Base-by-base conservation (phyloP, 2,797 vertebrate species). In the Acropternis orthonyx region DNA sequence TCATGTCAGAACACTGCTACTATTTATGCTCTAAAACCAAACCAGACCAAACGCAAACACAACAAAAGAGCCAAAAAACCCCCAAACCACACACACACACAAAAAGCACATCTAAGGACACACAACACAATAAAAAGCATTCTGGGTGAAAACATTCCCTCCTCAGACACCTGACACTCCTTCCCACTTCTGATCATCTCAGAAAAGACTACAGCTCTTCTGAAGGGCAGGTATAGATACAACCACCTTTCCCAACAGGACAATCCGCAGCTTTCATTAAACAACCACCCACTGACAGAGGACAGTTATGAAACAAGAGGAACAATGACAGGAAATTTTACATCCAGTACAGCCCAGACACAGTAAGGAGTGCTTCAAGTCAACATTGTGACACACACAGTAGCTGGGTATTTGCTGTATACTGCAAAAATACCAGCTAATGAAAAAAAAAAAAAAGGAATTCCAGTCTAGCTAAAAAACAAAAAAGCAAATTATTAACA, bases 41-140 rank as follows among this genome's bases (percentile, higher is more conserved):
- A 59, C 36, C 9, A 4, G 24, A 37, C 30, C 15, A 58, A 61
- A 36, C 41, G 10, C 3, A 34, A 76, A 41, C 18, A 37, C 43
- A 71, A 63, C 5, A 11, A 34, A 65, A 39, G 26, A 59, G 44
- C 9, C 9, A 30, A 79, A 71, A 77, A 5, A 0, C 0, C 3
- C 36, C 10, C n/a, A 67, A 71, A 65, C 6, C 2, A 32, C 36
- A 15, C 22, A 49, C 24, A 39, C 8, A 51, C 0, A n/a, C n/a
- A n/a, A n/a, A n/a, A n/a, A n/a, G n/a, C n/a, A n/a, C n/a, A n/a
- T n/a, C n/a, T n/a, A n/a, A n/a, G n/a, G n/a, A n/a, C n/a, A 78
- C 26, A 41, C 9, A 39, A 34, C 9, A 7, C 32, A 68, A 71
- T 65, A 49, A 74, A 75, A 2, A 84, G 37, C 28, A 59, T 30